Conservation (phyloP, 37 sponge, comb jelly and placozoan genomes). For the Haliclona indistincta region DNA sequence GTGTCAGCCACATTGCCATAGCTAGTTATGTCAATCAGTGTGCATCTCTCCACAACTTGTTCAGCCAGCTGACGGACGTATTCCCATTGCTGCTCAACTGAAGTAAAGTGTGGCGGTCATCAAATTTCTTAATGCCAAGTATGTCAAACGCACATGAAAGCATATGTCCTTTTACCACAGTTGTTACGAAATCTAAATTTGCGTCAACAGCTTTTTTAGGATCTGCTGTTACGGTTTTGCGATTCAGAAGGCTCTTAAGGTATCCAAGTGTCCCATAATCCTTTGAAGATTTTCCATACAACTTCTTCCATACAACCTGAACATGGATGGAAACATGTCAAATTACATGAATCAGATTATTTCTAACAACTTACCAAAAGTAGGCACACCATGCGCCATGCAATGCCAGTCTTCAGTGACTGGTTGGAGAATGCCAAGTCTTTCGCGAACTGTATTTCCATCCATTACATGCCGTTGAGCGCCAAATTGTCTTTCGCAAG, state of each 20-base stretch:
- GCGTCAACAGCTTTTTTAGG: too few species aligned
- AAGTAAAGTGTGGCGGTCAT: background rate
- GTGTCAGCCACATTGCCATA: constrained; percentile 1
- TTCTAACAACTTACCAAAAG: background rate
- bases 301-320: constrained; percentile 31
- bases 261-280: constrained; percentile 43
- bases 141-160: constrained; percentile 6
- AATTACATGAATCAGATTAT: background rate
- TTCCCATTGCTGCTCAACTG: background rate
- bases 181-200: constrained; percentile 25
- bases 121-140: constrained; percentile 3
- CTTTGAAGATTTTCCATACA: background rate
- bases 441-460: constrained; percentile 22
- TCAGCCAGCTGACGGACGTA: background rate
- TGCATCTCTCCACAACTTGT: constrained; percentile 4
- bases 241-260: constrained; percentile 7
- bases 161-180: constrained; percentile 31
- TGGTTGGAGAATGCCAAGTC: constrained; percentile 25
- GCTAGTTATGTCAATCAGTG: constrained; percentile 14
- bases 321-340: background rate
- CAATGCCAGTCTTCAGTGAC: constrained; percentile 46
- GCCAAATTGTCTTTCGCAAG: constrained; percentile 23
- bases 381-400: too few species aligned
- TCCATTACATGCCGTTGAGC: constrained; percentile 15
- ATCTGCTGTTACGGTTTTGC: background rate